These are phyloP conservation scores for Zeuzera pyrina DNA, from an alignment of 2,888 invertebrate species.

Conservation along the genomic window DNA sequence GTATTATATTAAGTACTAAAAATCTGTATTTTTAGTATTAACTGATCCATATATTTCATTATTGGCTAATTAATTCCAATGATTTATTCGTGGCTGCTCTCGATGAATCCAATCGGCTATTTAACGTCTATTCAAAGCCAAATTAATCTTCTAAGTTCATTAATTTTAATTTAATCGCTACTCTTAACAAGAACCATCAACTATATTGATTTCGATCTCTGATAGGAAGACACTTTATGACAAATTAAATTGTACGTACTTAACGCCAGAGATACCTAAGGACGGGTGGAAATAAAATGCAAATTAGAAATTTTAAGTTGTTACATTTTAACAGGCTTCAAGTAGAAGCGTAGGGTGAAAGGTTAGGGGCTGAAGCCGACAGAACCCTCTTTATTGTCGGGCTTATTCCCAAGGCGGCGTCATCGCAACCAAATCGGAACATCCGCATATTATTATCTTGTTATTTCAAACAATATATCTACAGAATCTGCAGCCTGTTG, in stretches of 20 bases:
- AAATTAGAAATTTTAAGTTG: slow-evolving; percentile 31
- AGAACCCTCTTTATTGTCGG: slow-evolving; percentile 31
- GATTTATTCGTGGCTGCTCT: slow-evolving; percentile 20
- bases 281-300: slow-evolving; percentile 23
- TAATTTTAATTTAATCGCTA: slow-evolving; percentile 30
- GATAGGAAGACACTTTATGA: neutral
- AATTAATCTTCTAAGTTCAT: slow-evolving; percentile 34
- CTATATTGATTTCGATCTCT: neutral
- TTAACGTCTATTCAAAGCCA: slow-evolving; percentile 29
- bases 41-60: no score
- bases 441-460: slow-evolving; percentile 35
- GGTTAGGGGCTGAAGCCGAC: slow-evolving; percentile 18
- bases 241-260: neutral
- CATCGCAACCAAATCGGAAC: slow-evolving; percentile 29
- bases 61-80: slow-evolving; percentile 25
- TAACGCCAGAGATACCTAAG: slow-evolving; percentile 3
- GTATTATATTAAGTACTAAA: no score
- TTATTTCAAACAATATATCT: slow-evolving; percentile 33
- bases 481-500: slow-evolving; percentile 24
- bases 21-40: no score
- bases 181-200: slow-evolving; percentile 4
- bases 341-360: slow-evolving; percentile 23
- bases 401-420: slow-evolving; percentile 25
- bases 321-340: slow-evolving; percentile 42
- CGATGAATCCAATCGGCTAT: slow-evolving; percentile 25